phyloP scores from a whole-genome alignment of 2,888 invertebrate genomes.

The Netelia virgata region DNA sequence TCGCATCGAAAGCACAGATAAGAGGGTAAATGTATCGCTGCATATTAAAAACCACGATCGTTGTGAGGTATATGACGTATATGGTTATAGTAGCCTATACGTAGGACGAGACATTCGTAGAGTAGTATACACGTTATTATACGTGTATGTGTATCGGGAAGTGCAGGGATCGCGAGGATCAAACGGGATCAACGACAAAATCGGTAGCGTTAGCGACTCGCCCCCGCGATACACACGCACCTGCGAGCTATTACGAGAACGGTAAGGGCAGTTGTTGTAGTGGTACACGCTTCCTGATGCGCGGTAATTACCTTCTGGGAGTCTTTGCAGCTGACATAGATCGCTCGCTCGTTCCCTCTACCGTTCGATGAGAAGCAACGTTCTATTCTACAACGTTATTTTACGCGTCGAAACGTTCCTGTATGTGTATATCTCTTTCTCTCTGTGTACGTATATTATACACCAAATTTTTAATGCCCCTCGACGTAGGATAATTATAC shows the following conservation, averaged over 20 bases:
- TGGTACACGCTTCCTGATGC: slow-evolving; percentile 59
- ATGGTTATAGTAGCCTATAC: slow-evolving; percentile 37
- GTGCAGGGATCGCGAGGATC: slow-evolving; percentile 63
- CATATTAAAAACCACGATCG: slow-evolving; percentile 54
- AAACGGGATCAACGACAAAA: slow-evolving; percentile 67
- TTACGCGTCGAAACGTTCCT: not conserved
- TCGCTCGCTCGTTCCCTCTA: slow-evolving; percentile 34
- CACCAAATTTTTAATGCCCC: slow-evolving; percentile 42
- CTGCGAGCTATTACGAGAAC: slow-evolving; percentile 68
- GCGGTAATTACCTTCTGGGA: slow-evolving; percentile 70
- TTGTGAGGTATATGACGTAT: slow-evolving; percentile 17
- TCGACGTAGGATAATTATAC: slow-evolving; percentile 56
- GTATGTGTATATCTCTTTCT: slow-evolving; percentile 9
- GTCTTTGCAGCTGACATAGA: slow-evolving; percentile 65
- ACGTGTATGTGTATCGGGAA: slow-evolving; percentile 23
- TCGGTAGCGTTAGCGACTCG: slow-evolving; percentile 46
- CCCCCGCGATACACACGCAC: slow-evolving; percentile 61
- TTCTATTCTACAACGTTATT: not conserved
- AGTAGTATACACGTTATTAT: not conserved
- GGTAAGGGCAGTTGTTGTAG: slow-evolving; percentile 51
- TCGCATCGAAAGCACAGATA: slow-evolving; percentile 51
- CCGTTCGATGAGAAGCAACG: too few relatives aligned
- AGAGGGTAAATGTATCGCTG: slow-evolving; percentile 54
- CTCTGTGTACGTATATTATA: not conserved
- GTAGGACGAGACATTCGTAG: slow-evolving; percentile 10